These are phyloP conservation scores for Mionectes olivaceus DNA, from an alignment of 2,797 vertebrate genomes.

Conservation along the genomic window DNA sequence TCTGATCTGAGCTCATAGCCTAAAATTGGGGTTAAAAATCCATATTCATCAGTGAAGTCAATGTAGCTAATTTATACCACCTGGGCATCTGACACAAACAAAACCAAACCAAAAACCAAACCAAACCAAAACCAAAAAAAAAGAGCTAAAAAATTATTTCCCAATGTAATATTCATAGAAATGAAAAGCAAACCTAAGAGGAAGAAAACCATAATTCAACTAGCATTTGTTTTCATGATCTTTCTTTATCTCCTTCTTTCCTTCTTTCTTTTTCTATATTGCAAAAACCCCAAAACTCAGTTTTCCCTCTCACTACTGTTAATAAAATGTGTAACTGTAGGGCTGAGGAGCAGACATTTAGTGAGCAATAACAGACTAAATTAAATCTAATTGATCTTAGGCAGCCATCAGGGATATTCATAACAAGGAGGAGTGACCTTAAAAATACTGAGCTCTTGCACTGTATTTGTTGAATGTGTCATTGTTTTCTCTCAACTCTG, in stretches of 20 bases:
- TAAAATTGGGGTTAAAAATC: background rate
- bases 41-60: background rate
- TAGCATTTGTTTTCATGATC: background rate
- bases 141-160: background rate
- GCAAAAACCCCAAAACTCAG: background rate
- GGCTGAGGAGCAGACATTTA: background rate
- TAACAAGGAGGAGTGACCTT: background rate
- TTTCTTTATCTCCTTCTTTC: background rate
- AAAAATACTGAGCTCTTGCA: background rate
- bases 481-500: background rate
- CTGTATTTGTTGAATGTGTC: background rate
- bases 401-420: background rate
- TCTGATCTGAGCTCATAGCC: background rate
- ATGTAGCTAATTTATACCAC: background rate
- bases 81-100: background rate
- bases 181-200: background rate
- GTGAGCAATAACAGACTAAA: background rate
- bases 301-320: background rate
- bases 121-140: background rate
- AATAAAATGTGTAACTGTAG: background rate
- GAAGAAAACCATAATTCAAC: fast-evolving
- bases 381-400: constrained; percentile 1
- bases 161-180: background rate
- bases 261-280: background rate
- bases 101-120: too few species aligned